Evolutionary conservation across 2,113 vertebrate genomes (phyloP).

Genomic region (Melanerpes aurifrons): DNA sequence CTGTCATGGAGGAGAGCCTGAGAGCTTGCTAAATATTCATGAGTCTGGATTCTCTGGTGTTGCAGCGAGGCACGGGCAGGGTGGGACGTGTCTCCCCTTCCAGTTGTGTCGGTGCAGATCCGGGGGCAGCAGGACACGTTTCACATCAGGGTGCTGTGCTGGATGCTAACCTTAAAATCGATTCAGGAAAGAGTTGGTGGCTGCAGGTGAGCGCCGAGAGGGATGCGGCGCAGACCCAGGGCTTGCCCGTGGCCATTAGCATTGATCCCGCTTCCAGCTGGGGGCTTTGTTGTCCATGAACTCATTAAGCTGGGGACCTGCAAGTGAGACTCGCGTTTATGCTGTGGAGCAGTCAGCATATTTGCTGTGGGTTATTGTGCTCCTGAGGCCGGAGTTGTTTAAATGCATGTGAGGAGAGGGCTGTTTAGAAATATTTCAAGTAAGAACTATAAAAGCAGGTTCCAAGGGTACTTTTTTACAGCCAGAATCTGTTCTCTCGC

Average conservation of each 20-base stretch:
- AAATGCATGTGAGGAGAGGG: slow-evolving; percentile 40
- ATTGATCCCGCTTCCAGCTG: neutral
- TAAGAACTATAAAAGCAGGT: slow-evolving; percentile 21
- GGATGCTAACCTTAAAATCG: neutral
- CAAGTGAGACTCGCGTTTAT: neutral
- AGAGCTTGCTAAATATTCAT: slow-evolving; percentile 35
- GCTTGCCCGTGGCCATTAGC: neutral
- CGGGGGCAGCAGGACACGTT: neutral
- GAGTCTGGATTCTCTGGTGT: neutral
- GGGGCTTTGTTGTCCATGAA: neutral
- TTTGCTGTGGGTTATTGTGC: slow-evolving; percentile 4
- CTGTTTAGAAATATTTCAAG: slow-evolving; percentile 48
- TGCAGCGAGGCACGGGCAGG: neutral
- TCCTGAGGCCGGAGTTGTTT: slow-evolving; percentile 37
- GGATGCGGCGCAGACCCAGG: neutral
- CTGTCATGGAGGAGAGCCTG: neutral
- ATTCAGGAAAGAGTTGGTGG: neutral
- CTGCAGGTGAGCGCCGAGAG: neutral
- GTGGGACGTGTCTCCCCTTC: neutral
- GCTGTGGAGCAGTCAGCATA: neutral
- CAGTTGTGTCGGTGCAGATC: neutral
- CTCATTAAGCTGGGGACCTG: slow-evolving; percentile 47
- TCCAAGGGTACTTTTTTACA: slow-evolving; percentile 41
- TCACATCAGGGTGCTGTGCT: neutral
- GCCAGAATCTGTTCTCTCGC: slow-evolving; percentile 26